Evolutionary conservation across 2,888 invertebrate genomes (phyloP).

Genomic region (Deroplatys truncata): DNA sequence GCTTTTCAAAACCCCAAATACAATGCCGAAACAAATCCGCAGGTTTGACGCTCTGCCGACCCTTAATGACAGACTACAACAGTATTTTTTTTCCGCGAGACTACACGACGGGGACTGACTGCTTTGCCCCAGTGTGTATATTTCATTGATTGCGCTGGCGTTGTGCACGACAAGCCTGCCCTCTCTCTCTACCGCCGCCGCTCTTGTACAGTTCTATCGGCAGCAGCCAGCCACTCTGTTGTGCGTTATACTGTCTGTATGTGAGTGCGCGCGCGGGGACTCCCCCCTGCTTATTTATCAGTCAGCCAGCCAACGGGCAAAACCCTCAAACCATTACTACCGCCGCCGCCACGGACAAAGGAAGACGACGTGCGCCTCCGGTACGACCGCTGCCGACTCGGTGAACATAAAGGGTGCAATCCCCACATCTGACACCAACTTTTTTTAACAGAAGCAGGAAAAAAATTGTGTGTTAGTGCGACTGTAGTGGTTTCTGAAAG

Average conservation of each 20-base stretch:
- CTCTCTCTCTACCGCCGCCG: not conserved
- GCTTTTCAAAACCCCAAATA: not conserved
- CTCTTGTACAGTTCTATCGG: not conserved
- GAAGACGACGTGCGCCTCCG: not conserved
- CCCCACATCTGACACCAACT: not conserved
- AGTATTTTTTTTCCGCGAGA: not conserved
- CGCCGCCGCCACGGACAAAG: not conserved
- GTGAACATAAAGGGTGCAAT: not conserved
- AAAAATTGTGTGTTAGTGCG: not conserved
- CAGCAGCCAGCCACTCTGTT: not conserved
- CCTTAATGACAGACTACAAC: not conserved
- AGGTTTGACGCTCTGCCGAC: not conserved
- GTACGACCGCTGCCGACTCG: not conserved
- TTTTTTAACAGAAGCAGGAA: not conserved
- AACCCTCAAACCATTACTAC: not conserved
- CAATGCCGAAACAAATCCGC: not conserved
- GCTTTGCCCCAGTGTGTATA: slow-evolving; percentile 12
- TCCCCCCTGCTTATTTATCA: not conserved
- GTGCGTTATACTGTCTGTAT: not conserved
- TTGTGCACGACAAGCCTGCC: slow-evolving; percentile 15
- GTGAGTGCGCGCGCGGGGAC: not conserved
- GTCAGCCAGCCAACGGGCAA: not conserved
- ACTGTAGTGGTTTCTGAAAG: not conserved
- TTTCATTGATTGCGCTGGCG: slow-evolving; percentile 33
- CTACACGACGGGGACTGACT: not conserved